Percentiles rank a stretch among this genome's conserved stretches.
Evolutionary conservation across 2,888 invertebrate species (phyloP).

Genomic region (Amitus sp.): DNA sequence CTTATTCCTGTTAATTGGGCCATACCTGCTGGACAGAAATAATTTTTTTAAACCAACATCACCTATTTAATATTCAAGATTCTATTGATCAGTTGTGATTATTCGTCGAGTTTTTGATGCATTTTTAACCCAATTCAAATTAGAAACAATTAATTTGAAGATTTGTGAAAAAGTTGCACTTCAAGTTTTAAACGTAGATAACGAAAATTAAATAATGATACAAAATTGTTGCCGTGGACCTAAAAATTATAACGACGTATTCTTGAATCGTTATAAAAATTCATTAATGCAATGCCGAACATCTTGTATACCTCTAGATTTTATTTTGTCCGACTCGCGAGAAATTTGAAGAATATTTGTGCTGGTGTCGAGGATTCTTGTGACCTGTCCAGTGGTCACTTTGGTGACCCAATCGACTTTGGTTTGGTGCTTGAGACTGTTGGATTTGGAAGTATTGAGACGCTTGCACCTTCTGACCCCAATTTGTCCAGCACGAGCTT

Average conservation of each 20-base stretch:
- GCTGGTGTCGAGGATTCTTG: constrained; percentile 51
- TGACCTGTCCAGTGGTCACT: constrained; percentile 49
- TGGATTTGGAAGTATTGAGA: constrained; percentile 51
- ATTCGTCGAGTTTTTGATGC: too few species aligned
- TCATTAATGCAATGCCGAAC: too few species aligned
- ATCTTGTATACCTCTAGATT: constrained; percentile 39
- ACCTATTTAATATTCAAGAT: too few species aligned
- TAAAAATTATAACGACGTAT: too few species aligned
- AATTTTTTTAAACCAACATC: background rate
- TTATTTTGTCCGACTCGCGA: constrained; percentile 38
- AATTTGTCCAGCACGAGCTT: constrained; percentile 56
- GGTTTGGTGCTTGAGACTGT: constrained; percentile 46
- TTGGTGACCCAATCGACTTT: constrained; percentile 48
- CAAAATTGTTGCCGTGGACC: too few species aligned
- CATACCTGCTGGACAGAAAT: constrained; percentile 48
- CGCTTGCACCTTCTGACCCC: constrained; percentile 59
- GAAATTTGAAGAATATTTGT: constrained; percentile 45
- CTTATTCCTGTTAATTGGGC: constrained; percentile 60
- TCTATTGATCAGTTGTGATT: too few species aligned
- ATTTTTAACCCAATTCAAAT: too few species aligned
- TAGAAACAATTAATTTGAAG: too few species aligned
- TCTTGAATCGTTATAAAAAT: too few species aligned
- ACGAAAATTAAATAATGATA: too few species aligned
- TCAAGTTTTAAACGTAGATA: too few species aligned
- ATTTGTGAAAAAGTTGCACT: too few species aligned